Evolutionary conservation across 2,888 invertebrate genomes (phyloP), one percentile per base, ranked within the genome.

Genomic region (Sinelater perroti): DNA sequence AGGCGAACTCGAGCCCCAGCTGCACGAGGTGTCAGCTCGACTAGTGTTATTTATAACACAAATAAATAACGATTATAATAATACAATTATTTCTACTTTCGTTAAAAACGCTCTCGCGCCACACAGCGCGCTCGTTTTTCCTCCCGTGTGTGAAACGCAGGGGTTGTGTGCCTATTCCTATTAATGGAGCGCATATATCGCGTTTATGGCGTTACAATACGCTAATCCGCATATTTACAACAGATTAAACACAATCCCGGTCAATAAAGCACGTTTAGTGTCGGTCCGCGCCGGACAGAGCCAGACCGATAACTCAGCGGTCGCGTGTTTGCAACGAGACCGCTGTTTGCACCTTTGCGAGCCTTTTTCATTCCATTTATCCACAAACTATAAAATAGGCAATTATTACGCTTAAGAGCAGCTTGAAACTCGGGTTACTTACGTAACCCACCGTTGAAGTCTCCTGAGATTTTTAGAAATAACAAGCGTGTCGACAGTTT

Each of bases 231-330:
- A 56, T 61, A 65, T 65, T 65, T 65, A 65, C 62, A 63, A 54
- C 59, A 54, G 62, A 58, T 59, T 62, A 51, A 61, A 58, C 62
- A 65, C 61, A 63, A 61, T 60, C 56, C 50, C 26, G 56, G 56
- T 56, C 61, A 56, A 65, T 65, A 66, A 66, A 66, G 62, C 60
- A 66, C 60, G 66, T 61, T 66, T 64, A 65, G 52, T 62, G 60
- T 49, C 59, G 54, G 21, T 49, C 20, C 36, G 10, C 52, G 53
- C 46, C 45, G 44, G 57, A 52, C 54, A 50, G 45, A 45, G 46
- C 59, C 61, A 63, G 64, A 60, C 64, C 36, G 51, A 64, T 64
- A 64, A 62, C 47, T 64, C 59, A 63, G 50, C 36, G 60, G 60
- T 57, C 63, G 57, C 61, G 65, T 63, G 65, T 60, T 56, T 57